Evolutionary conservation across 2,797 vertebrate genomes (phyloP), one percentile per base, ranked within the genome.

Genomic region (Chiloscyllium punctatum): DNA sequence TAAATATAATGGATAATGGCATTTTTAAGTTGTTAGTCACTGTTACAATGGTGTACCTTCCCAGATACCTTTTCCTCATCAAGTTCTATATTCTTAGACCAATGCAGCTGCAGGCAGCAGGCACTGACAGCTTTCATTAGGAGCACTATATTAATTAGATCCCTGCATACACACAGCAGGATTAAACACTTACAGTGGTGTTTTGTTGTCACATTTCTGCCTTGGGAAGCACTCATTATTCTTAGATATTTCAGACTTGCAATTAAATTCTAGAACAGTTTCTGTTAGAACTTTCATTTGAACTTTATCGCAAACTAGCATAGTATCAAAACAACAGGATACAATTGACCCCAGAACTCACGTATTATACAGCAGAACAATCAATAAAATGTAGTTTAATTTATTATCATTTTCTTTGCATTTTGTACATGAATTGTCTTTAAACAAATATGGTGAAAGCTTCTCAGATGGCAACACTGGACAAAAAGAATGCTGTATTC

Each of bases 141-240:
- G 33, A 57, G 57, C 88, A 8, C 57, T 33, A 91, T 62, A 91
- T n/a, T 62, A 91, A 91, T 91, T 66, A 91, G 88, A 37, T 91
- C 33, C 25, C 18, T 48, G 37, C 79, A 42, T 84, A 33, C 18
- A 91, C 53, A 91, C 57, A 62, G 57, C 88, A 91, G 53, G 57
- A 66, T 66, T 91, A 91, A 91, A 66, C n/a, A 57, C 87, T 33
- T 90, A 33, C 51, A 3, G 27, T 66, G 88, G 30, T 62, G 30
- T 66, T 62, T n/a, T 66, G 57, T 91, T 91, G 88, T 57, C 57
- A 91, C 53, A 91, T 91, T 66, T 91, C n/a, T 91, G 88, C 57
- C 88, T 66, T 66, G 57, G 57, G 87, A 30, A 91, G 66, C 33
- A 66, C 33, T 91, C 88, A 90, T 66, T 62, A 62, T 33, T 8